Evolutionary conservation across 2,113 vertebrate genomes (phyloP), one percentile per base, ranked within the genome.

Genomic region (Hyla sarda): DNA sequence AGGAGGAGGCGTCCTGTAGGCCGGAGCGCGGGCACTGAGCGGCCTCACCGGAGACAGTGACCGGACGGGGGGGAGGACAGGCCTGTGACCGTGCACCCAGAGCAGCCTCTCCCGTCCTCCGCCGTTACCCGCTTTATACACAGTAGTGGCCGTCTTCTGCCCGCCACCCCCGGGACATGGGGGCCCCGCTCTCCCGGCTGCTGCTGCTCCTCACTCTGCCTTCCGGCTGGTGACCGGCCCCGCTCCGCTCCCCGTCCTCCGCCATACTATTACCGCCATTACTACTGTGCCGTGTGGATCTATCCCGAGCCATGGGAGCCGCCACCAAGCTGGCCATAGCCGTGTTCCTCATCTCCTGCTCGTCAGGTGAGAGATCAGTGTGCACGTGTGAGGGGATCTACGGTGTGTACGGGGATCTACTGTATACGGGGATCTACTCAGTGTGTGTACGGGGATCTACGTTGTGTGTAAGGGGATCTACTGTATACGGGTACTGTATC

Each of bases 301-400:
- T 75, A 75, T 75, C 71, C 30, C 50, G 9, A 95, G 98, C 96
- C 94, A 99, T 99, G 98, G 98, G 98, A 96, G 97, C 97, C 93
- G 98, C 97, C 92, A 97, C 97, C 87, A 99, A 99, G 94, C 95
- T 99, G 94, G 97, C 96, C 91, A 96, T 99, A 58, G 98, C 98
- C 87, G 97, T 99, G 90, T 97, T 99, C 96, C 97, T 99, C 92
- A 97, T 99, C 95, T 99, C 98, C 81, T 99, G 97, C 87, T 99
- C 97, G 91, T 99, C 98, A 97, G 98, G 98, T 99, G 94, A 95
- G 98, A 71, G 28, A 0, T 2, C 30, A 95, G 13, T 30, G 6
- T 14, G 45, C 1, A 17, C 5, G 4, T 3, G 23, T 6, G 56
- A 7, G 56, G 23, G 41, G 41, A 41, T 41, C 3, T 10, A 48